A percentile compares a stretch with the other conserved stretches of the same genome.
These are phyloP conservation scores for Harlomillsia oculata DNA, from an alignment of 1,140 invertebrate genomes.

Conservation along the genomic window DNA sequence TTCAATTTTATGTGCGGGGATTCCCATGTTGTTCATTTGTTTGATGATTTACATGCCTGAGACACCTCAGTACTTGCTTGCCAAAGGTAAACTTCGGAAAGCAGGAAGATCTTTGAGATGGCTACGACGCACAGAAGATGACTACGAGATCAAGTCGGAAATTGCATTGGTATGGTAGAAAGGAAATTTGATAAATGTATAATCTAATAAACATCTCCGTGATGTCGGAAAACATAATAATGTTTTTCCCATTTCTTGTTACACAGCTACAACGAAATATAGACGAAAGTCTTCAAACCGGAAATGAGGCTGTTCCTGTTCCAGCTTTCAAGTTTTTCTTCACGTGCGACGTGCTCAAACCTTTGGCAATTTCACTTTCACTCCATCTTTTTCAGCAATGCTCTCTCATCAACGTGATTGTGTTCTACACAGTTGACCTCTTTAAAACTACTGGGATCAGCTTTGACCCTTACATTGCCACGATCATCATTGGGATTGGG, in stretches of 20 bases:
- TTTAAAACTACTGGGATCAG: constrained; percentile 53
- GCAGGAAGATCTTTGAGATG: constrained; percentile 25
- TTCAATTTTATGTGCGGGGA: constrained; percentile 40
- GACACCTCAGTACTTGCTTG: constrained; percentile 38
- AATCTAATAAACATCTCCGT: background rate
- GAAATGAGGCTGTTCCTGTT: background rate
- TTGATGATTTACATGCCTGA: constrained; percentile 45
- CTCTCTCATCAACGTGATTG: constrained; percentile 77
- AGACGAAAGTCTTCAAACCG: background rate
- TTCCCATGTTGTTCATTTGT: constrained; percentile 45
- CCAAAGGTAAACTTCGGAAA: background rate
- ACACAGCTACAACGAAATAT: background rate
- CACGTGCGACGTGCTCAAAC: constrained; percentile 43
- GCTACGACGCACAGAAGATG: constrained; percentile 13
- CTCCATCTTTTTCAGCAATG: constrained; percentile 80
- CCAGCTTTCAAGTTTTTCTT: constrained; percentile 43
- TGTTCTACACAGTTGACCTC: constrained; percentile 66
- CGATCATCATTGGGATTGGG: constrained; percentile 55
- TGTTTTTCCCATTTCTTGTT: background rate
- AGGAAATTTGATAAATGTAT: background rate
- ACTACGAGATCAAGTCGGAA: background rate
- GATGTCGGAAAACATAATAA: background rate
- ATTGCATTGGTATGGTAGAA: background rate
- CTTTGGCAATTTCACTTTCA: constrained; percentile 60
- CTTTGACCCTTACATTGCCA: constrained; percentile 41